These are phyloP conservation scores for Bruchidius siliquastri DNA, from an alignment of 2,888 invertebrate genomes.

Conservation along the genomic window DNA sequence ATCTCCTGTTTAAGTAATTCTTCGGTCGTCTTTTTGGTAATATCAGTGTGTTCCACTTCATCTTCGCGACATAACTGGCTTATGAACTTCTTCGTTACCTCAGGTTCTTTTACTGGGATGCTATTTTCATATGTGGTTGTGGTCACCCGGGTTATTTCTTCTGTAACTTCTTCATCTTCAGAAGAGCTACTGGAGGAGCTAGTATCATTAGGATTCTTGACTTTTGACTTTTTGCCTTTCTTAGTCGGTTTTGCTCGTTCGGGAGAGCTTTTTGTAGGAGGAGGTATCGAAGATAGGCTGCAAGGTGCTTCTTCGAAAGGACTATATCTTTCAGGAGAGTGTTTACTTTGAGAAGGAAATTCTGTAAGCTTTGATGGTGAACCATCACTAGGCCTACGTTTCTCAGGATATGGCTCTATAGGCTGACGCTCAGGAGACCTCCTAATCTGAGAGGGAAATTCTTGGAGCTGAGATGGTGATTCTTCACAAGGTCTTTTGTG, in stretches of 20 bases:
- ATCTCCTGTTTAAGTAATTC: slow-evolving; percentile 27
- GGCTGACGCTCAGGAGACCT: slow-evolving; percentile 19
- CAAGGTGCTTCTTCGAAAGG: neutral
- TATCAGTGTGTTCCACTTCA: slow-evolving; percentile 28
- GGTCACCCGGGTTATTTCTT: slow-evolving; percentile 15
- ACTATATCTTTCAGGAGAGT: slow-evolving; percentile 16
- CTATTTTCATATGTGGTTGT: slow-evolving; percentile 22
- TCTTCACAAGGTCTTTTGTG: slow-evolving; percentile 9
- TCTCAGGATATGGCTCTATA: slow-evolving; percentile 23
- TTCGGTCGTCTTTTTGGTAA: slow-evolving; percentile 21
- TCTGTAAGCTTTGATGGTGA: slow-evolving; percentile 13
- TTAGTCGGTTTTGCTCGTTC: neutral
- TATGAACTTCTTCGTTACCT: slow-evolving; percentile 36
- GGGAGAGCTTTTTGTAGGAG: slow-evolving; percentile 13
- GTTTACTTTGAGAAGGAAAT: slow-evolving; percentile 18
- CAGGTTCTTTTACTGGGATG: slow-evolving; percentile 39
- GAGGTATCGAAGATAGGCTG: neutral
- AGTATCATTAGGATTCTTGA: neutral
- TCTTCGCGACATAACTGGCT: slow-evolving; percentile 35
- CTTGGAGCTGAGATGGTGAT: slow-evolving; percentile 13
- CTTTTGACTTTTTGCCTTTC: neutral
- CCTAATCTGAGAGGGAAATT: slow-evolving; percentile 18
- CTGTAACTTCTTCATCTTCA: slow-evolving; percentile 16
- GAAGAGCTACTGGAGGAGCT: slow-evolving; percentile 18
- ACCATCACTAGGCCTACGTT: slow-evolving; percentile 11